These are phyloP conservation scores for Agonopterix arenella DNA, from an alignment of 2,888 invertebrate species.

Conservation along the genomic window DNA sequence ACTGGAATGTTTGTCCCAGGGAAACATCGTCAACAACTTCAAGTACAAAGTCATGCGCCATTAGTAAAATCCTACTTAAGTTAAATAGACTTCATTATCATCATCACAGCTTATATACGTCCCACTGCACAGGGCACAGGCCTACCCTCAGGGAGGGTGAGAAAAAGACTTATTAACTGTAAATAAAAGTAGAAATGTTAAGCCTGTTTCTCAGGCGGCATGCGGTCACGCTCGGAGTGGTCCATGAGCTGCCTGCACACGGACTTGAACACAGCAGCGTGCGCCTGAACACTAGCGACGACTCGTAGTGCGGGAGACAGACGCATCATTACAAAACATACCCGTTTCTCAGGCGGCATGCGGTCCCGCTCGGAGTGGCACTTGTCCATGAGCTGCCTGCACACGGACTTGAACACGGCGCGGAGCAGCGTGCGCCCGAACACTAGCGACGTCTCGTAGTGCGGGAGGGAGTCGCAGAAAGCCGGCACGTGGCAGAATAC, in stretches of 20 bases:
- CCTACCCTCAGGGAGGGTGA: no score
- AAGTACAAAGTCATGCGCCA: no score
- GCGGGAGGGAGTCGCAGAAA: constrained; percentile 94
- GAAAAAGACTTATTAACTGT: no score
- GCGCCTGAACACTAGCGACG: constrained; percentile 93
- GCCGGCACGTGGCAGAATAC: constrained; percentile 97
- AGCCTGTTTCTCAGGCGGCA: constrained; percentile 90
- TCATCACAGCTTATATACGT: no score
- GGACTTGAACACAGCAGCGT: constrained; percentile 89
- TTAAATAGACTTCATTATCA: no score
- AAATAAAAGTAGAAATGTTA: no score
- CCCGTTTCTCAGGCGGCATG: constrained; percentile 91
- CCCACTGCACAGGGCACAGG: no score
- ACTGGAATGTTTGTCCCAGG: no score
- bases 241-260: constrained; percentile 93
- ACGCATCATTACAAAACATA: constrained; percentile 82
- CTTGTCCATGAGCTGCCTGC: constrained; percentile 92
- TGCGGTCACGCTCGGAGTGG: constrained; percentile 90
- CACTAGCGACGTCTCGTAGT: constrained; percentile 92
- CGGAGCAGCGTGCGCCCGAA: constrained; percentile 92
- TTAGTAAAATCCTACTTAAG: no score
- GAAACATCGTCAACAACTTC: no score
- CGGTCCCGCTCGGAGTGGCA: constrained; percentile 93
- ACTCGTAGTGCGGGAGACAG: constrained; percentile 93
- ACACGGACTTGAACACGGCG: constrained; percentile 89